Evolutionary conservation across 2,797 vertebrate species (phyloP), one percentile per base, ranked within the genome.

Genomic region (Anguilla anguilla): DNA sequence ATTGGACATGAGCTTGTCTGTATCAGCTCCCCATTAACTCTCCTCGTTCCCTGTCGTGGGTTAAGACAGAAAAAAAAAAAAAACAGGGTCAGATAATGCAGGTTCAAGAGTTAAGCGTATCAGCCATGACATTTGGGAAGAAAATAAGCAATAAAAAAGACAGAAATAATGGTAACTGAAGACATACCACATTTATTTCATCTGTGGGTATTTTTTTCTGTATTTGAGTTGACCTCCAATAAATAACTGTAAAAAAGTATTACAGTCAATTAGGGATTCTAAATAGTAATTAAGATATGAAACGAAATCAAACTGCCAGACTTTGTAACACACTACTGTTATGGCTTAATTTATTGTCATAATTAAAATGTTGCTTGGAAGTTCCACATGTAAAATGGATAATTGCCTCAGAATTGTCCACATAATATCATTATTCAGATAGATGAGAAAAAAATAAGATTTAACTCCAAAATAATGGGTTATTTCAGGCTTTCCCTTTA

Each of bases 1-100:
- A 91, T 93, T 88, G 94, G 91, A 95, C 92, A 91, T 94, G 90
- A 89, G 89, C 91, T 93, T 91, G 90, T 91, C 91, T 94, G 89
- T 93, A 95, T 95, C 92, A 95, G 93, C 93, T 95, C 93, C 95
- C 95, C 94, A 96, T 97, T 96, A 96, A 92, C 90, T 92, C 92
- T 92, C 92, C 95, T 96, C 96, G 96, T 95, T 95, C 93, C 93
- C 92, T 92, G 92, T 93, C 93, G 95, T 89, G 90, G 95, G 92
- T 94, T 96, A 94, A 95, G 95, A 96, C 94, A 93, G 93, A 95
- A 93, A 94, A 94, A 94, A 95, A 95, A 96, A 57, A 59, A 59
- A 83, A 53, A 83, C 49, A 25, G 39, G n/a, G 2, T 83, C 6
- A 31, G 86, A 82, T 93, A 92, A 93, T 94, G 95, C 92, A 90